A percentile compares a stretch with the other conserved stretches of the same genome.
Conservation (phyloP, 1,140 invertebrate species). For the Caenorhabditis latens region DNA sequence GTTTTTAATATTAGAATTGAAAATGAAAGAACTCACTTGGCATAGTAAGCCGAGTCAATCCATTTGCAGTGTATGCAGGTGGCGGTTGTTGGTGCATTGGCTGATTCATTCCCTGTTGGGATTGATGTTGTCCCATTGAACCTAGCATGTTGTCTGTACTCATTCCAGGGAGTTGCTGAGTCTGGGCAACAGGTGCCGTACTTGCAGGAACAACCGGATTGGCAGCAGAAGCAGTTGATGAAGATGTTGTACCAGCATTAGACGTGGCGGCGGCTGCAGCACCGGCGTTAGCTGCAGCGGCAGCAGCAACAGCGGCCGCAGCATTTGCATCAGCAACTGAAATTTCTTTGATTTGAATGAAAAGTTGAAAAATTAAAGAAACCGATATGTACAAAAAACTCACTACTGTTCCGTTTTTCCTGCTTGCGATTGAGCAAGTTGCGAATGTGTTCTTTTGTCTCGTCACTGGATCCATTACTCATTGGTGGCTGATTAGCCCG, state of each 20-base stretch:
- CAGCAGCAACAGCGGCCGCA: conserved; percentile 5
- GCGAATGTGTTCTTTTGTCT: background rate
- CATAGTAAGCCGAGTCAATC: background rate
- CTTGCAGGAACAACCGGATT: too few relatives aligned
- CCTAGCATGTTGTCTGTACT: background rate
- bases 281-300: background rate
- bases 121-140: background rate
- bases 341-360: background rate
- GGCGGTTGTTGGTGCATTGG: background rate
- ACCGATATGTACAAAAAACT: background rate
- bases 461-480: conserved; percentile 40
- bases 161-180: background rate
- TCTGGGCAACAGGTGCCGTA: background rate
- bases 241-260: background rate
- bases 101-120: background rate
- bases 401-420: conserved; percentile 17
- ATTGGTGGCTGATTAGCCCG: conserved; percentile 9
- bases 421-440: conserved; percentile 10
- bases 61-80: background rate
- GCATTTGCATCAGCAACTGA: conserved; percentile 25
- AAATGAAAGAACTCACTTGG: background rate
- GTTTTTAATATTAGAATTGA: background rate
- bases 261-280: background rate
- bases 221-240: background rate
- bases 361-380: background rate